Conservation (phyloP, 2,113 vertebrate genomes). For the Saccopteryx leptura region DNA sequence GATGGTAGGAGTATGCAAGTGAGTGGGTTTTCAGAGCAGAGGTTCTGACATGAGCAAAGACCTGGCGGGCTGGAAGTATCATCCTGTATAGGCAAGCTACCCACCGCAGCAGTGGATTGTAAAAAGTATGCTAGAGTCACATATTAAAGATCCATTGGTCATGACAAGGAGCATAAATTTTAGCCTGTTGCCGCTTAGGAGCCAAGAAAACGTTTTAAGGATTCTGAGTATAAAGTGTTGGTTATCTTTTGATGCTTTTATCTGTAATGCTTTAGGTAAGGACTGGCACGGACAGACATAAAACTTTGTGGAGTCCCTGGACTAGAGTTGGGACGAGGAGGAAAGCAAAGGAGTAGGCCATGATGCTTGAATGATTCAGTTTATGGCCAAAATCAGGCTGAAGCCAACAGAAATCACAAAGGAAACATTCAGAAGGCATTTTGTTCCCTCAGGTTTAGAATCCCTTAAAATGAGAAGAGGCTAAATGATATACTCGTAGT, state of each 20-base stretch:
- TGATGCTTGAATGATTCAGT: conserved; percentile 42
- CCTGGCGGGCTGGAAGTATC: neutral
- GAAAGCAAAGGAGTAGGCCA: neutral
- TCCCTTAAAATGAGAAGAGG: conserved; percentile 51
- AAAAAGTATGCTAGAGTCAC: neutral
- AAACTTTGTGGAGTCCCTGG: neutral
- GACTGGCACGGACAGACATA: neutral
- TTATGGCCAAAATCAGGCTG: conserved; percentile 51
- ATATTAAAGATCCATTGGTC: conserved; percentile 6
- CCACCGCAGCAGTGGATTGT: neutral
- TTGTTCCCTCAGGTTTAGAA: conserved; percentile 54
- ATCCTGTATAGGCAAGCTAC: neutral
- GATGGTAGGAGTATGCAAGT: neutral
- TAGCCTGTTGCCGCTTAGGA: conserved; percentile 1
- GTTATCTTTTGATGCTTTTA: conserved; percentile 21
- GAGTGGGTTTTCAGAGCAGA: conserved; percentile 34
- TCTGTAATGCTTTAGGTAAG: conserved; percentile 20
- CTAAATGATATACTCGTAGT: conserved; percentile 38
- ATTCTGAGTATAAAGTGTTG: neutral
- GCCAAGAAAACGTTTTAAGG: conserved; percentile 38
- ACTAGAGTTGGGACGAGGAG: neutral
- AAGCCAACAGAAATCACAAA: conserved; percentile 61
- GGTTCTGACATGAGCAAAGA: conserved; percentile 26
- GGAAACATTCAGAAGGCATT: conserved; percentile 16
- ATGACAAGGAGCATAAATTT: conserved; percentile 35